Percentiles rank a stretch among this genome's conserved stretches.
phyloP scores from a whole-genome alignment of 2,888 invertebrate species.

The Leptinotarsa haldemani region DNA sequence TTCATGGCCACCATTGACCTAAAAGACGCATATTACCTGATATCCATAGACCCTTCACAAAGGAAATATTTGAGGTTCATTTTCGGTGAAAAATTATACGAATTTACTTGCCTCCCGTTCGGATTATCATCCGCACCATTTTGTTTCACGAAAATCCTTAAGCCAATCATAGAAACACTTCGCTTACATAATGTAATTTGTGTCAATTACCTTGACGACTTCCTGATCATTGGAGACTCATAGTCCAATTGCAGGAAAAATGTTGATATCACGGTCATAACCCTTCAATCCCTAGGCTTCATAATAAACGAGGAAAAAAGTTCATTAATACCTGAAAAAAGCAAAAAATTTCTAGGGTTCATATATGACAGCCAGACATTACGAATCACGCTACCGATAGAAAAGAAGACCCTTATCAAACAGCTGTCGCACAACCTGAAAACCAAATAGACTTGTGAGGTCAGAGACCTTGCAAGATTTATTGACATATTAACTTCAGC shows the following conservation, averaged over 20 bases:
- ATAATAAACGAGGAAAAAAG: constrained; percentile 26
- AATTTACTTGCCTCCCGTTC: constrained; percentile 45
- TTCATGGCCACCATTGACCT: constrained; percentile 26
- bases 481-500: constrained; percentile 28
- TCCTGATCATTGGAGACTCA: constrained; percentile 26
- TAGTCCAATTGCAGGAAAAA: neutral
- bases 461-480: constrained; percentile 27
- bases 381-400: constrained; percentile 18
- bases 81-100: constrained; percentile 17
- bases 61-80: constrained; percentile 30
- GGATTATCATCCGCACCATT: constrained; percentile 49
- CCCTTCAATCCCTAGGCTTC: constrained; percentile 29
- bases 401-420: constrained; percentile 16
- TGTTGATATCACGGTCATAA: constrained; percentile 4
- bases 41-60: constrained; percentile 13
- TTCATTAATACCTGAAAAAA: constrained; percentile 10
- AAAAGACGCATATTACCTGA: constrained; percentile 32
- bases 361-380: constrained; percentile 27
- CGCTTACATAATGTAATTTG: constrained; percentile 38
- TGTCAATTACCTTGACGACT: constrained; percentile 37
- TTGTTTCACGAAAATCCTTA: constrained; percentile 53
- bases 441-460: constrained; percentile 26
- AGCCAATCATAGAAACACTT: constrained; percentile 38
- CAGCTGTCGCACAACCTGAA: neutral
- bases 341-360: constrained; percentile 25